Evolutionary conservation across 2,888 invertebrate genomes (phyloP), one percentile per base, ranked within the genome.

Genomic region (Melanostoma mellinum): DNA sequence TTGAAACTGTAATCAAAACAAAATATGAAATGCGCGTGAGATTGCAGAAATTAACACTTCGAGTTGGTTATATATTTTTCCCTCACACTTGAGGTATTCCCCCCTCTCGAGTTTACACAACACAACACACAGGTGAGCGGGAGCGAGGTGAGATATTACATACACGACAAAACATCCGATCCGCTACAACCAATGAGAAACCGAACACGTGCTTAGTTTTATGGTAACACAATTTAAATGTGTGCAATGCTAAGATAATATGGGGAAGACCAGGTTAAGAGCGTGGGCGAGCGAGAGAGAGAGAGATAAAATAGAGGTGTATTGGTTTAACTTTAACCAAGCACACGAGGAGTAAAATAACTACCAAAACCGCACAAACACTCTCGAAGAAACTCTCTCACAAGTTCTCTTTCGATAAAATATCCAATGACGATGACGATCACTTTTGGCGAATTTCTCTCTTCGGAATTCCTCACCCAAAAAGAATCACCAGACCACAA

Each of bases 161-260:
- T 72, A 60, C 63, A 78, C 82, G 65, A 74, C 71, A 67, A 65
- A 84, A 85, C 85, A 85, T 85, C 74, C 85, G 85, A 85, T 85
- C 55, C 53, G 53, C 55, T 40, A 32, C 73, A 40, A 52, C 85
- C 85, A 85, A 85, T 85, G 71, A 61, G 72, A 81, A 81, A 60
- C 10, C 73, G 75, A 86, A 86, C 81, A 85, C 85, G 85, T 85
- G 85, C 77, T 85, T 67, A 69, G 32, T 75, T 68, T 75, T 68
- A 9, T 38, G n/a, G 48, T 38, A 63, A 46, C 53, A 65, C 53
- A 32, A 63, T 50, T 44, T 67, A 20, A 42, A 40, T 65, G 20
- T 65, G 35, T 50, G 50, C 56, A 71, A 20, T 20, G 20, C 20
- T 20, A 20, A 20, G 20, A 20, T 20, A 20, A 20, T 20, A 20